phyloP scores from a whole-genome alignment of 2,797 vertebrate genomes.

The Chromobotia macracanthus region DNA sequence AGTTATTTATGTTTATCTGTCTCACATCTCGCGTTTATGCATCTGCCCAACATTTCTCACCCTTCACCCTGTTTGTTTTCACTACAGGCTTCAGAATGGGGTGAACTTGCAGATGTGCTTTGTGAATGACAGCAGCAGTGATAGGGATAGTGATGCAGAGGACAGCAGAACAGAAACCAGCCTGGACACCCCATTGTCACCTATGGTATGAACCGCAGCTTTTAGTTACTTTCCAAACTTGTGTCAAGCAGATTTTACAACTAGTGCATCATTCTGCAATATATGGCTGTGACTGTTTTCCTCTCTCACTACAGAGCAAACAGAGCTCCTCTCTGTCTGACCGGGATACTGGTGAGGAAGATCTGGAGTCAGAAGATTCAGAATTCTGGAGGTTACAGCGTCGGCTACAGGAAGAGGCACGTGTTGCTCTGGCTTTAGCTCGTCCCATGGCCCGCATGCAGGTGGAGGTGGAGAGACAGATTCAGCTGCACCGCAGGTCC shows the following conservation, averaged over 20 bases:
- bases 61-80: not conserved
- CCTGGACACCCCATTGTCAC: conserved; percentile 91
- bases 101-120: conserved; percentile 98
- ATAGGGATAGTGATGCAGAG: conserved; percentile 95
- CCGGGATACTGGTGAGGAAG: conserved; percentile 93
- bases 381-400: conserved; percentile 93
- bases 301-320: conserved; percentile 84
- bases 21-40: not conserved
- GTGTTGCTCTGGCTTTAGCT: conserved; percentile 92
- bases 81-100: conserved; percentile 83
- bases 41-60: not conserved
- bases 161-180: conserved; percentile 97
- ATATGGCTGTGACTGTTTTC: not conserved
- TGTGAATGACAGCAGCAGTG: conserved; percentile 95
- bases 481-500: conserved; percentile 89
- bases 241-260: not conserved
- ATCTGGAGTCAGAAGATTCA: conserved; percentile 92
- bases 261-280: not conserved
- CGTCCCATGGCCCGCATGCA: conserved; percentile 99
- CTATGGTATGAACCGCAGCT: conserved; percentile 78
- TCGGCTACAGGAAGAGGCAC: conserved; percentile 92
- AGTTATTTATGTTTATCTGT: not conserved
- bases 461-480: conserved; percentile 96
- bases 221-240: not conserved
- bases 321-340: conserved; percentile 96